phyloP scores from a whole-genome alignment of 1,140 invertebrate genomes.

The Pseudobourletiella spinata region DNA sequence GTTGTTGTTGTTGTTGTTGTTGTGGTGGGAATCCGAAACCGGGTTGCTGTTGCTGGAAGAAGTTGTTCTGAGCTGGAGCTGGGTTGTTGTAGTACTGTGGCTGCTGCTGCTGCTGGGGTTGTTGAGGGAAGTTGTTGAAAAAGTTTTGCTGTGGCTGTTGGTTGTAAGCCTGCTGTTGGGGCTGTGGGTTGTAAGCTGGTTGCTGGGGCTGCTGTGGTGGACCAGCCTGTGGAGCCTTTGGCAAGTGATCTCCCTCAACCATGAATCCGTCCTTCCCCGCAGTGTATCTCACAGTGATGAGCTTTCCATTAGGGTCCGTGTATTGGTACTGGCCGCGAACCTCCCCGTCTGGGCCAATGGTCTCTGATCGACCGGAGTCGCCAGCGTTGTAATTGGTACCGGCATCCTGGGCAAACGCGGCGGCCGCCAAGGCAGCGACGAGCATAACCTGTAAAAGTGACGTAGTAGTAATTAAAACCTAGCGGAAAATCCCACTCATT shows the following conservation, averaged over 20 bases:
- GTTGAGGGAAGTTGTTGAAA: neutral
- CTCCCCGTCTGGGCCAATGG: conserved; percentile 23
- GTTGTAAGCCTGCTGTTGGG: conserved; percentile 46
- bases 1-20: conserved; percentile 11
- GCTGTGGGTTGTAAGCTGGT: neutral
- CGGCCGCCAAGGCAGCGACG: conserved; percentile 13
- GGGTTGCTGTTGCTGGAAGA: neutral
- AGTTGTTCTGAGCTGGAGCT: neutral
- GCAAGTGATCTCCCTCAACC: conserved; percentile 40
- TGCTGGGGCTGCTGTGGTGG: conserved; percentile 1
- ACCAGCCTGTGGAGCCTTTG: conserved; percentile 15
- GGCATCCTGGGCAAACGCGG: conserved; percentile 3
- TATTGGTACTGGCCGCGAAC: conserved; percentile 46
- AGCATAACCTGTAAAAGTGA: conserved; percentile 25
- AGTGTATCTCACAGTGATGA: conserved; percentile 54
- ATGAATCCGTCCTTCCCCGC: conserved; percentile 57
- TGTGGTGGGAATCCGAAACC: neutral
- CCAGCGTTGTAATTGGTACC: conserved; percentile 31
- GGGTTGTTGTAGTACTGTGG: neutral
- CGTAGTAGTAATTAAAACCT: too few relatives aligned
- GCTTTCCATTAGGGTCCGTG: conserved; percentile 46
- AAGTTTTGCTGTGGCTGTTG: conserved; percentile 44
- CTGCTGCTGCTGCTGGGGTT: neutral
- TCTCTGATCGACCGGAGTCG: conserved; percentile 18
- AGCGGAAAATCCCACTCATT: too few relatives aligned